Evolutionary conservation across 2,797 vertebrate genomes (phyloP).

Genomic region (Anomalospiza imberbis): DNA sequence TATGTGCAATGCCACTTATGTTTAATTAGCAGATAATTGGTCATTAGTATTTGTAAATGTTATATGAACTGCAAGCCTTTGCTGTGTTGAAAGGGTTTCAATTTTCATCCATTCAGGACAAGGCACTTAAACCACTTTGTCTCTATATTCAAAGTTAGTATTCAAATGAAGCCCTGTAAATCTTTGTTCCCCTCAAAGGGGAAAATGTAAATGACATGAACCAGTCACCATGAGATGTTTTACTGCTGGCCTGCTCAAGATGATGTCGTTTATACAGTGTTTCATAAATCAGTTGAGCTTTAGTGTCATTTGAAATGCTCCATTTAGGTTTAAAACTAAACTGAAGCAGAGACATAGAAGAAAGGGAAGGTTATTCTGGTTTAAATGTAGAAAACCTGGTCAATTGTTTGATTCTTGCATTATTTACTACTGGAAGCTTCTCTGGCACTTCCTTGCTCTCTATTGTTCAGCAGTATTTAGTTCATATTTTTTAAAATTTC

Average conservation of each 20-base stretch:
- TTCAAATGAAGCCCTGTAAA: background rate
- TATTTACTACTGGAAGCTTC: background rate
- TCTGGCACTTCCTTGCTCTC: background rate
- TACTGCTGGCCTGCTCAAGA: background rate
- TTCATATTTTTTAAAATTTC: background rate
- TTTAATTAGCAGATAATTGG: slow-evolving; percentile 5
- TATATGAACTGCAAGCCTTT: background rate
- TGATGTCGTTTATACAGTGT: background rate
- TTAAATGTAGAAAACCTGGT: background rate
- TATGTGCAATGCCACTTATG: background rate
- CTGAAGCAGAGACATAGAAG: background rate
- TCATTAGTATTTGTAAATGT: background rate
- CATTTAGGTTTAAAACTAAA: background rate
- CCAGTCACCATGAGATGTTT: background rate
- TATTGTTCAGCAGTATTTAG: background rate
- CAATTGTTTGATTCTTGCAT: background rate
- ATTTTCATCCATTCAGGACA: background rate
- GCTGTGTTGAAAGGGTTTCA: background rate
- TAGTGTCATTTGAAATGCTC: background rate
- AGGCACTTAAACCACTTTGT: background rate
- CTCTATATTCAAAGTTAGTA: background rate
- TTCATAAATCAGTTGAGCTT: background rate
- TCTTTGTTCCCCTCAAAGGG: background rate
- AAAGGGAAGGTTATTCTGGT: background rate
- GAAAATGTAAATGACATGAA: background rate